A percentile compares a stretch with the other conserved stretches of the same genome.
Conservation (phyloP, 1,140 invertebrate genomes). For the Papilio dardanus region DNA sequence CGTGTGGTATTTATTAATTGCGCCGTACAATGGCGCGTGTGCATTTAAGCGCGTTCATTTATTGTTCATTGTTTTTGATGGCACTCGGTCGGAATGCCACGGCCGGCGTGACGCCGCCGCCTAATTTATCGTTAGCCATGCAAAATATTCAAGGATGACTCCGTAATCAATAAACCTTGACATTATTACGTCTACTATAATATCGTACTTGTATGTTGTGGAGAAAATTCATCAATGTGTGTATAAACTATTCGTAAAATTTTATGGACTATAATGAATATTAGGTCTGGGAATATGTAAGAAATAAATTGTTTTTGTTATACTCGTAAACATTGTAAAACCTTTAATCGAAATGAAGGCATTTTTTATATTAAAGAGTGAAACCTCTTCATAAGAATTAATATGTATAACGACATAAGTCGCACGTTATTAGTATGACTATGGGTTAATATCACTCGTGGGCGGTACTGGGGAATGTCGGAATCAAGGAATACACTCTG, state of each 20-base stretch:
- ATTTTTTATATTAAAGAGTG: no score
- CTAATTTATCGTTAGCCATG: conserved; percentile 15
- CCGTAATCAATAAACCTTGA: conserved; percentile 31
- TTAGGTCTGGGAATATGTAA: background rate
- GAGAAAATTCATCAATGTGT: background rate
- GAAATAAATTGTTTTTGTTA: background rate
- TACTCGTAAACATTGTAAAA: background rate
- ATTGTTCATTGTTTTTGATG: conserved; percentile 35
- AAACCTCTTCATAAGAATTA: background rate
- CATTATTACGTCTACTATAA: conserved; percentile 18
- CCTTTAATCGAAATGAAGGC: no score
- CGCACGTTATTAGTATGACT: no score
- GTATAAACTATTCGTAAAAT: background rate
- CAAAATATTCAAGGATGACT: conserved; percentile 29
- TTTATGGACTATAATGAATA: background rate
- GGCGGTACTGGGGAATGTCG: no score
- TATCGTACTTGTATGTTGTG: background rate
- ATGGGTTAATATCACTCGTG: no score
- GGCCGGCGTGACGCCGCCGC: conserved; percentile 3
- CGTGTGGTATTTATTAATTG: conserved; percentile 14
- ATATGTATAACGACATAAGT: no score
- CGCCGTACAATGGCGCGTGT: background rate
- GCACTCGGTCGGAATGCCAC: conserved; percentile 14
- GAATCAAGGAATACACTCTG: no score
- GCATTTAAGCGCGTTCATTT: conserved; percentile 7